Base-by-base conservation (phyloP, 2,113 vertebrate species). In the Garra rufa region DNA sequence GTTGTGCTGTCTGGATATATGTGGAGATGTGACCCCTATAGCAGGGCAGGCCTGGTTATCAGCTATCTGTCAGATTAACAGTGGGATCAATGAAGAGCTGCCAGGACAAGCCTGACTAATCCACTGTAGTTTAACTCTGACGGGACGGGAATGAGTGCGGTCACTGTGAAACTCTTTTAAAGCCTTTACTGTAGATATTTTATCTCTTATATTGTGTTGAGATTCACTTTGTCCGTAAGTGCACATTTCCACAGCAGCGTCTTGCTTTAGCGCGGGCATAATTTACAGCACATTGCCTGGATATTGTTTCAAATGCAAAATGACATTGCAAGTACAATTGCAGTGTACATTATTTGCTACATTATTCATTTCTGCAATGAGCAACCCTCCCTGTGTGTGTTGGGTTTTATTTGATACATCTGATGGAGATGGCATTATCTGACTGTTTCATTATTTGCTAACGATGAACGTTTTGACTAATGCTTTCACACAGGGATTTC, bases 41-140 rank as follows among this genome's bases (percentile, higher is more conserved):
- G 55, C 43, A 34, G 26, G 59, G 43, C 46, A 76, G 28, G 78
- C 52, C 15, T 57, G 30, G 38, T 14, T 86, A 86, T 87, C 85
- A 85, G 78, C 55, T 70, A 82, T 57, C 67, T 84, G 84, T 88
- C 85, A 88, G 81, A 81, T 83, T 59, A 57, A 85, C 76, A 82
- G 80, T 52, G 48, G 76, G 81, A 90, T 91, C 88, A 88, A 73
- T 90, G 82, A 43, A 78, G 41, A 9, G 17, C 76, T 87, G 88
- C 83, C 81, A 81, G 52, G 43, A 63, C 63, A 43, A 69, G 57
- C 46, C 57, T 85, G 82, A 89, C 88, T 88, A 83, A 88, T 85
- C 81, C 85, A 71, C 69, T 63, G 61, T 70, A 77, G 88, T 83
- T 83, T 82, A 77, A 85, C 83, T 48, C 84, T 50, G 43, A 70